phyloP scores from a whole-genome alignment of 2,797 vertebrate genomes.

The Gambusia yucatana region DNA sequence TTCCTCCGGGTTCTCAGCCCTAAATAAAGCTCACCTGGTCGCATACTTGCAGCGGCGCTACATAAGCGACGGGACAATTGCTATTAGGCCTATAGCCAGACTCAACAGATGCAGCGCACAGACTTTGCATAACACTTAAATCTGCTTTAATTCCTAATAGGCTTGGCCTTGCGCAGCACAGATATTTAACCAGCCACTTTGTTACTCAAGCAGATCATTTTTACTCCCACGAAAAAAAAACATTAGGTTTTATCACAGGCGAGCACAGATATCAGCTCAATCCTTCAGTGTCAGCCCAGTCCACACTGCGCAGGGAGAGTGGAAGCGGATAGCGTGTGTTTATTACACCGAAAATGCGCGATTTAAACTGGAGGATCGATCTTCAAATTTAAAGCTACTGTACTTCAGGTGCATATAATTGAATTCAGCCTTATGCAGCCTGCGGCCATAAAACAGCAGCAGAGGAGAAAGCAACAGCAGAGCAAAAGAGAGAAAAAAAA shows the following conservation, averaged over 20 bases:
- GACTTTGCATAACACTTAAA: conserved; percentile 83
- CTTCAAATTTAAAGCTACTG: conserved; percentile 76
- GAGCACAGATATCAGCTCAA: conserved; percentile 54
- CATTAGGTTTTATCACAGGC: conserved; percentile 45
- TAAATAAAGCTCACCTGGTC: conserved; percentile 43
- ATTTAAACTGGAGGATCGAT: conserved; percentile 76
- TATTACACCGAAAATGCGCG: conserved; percentile 69
- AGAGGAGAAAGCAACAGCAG: conserved; percentile 58
- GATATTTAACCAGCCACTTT: conserved; percentile 77
- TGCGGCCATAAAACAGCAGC: conserved; percentile 70
- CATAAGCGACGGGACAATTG: conserved; percentile 51
- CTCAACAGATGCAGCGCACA: conserved; percentile 77
- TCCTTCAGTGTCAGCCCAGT: conserved; percentile 58
- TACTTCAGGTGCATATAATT: conserved; percentile 81
- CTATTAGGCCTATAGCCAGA: conserved; percentile 74
- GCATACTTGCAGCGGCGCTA: conserved; percentile 14
- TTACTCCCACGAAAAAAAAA: conserved; percentile 37
- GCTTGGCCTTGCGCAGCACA: conserved; percentile 75
- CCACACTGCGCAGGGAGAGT: conserved; percentile 19
- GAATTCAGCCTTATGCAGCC: conserved; percentile 79
- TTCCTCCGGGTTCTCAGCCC: not conserved
- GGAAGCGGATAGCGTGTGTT: conserved; percentile 36
- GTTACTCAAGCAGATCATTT: conserved; percentile 47
- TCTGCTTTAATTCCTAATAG: conserved; percentile 84
- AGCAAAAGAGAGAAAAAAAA: conserved; percentile 49